Conservation (phyloP, 2,888 invertebrate genomes). For the Pandemis heparana region DNA sequence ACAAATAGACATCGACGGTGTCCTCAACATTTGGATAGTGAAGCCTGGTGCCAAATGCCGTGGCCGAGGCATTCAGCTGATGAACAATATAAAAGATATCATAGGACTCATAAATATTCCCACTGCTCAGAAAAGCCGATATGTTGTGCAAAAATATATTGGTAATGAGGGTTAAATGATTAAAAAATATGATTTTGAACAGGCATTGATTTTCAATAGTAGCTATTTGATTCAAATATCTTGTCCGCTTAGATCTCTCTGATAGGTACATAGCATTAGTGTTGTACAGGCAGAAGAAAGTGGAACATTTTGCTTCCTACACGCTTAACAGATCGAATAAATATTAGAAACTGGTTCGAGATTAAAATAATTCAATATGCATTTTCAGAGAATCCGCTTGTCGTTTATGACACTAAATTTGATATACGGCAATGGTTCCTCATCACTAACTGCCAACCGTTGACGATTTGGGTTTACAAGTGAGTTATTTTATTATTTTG, state of each 20-base stretch:
- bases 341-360: conserved; percentile 16
- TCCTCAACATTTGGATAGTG: conserved; percentile 96
- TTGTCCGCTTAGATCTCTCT: not conserved
- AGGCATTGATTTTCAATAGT: not conserved
- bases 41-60: conserved; percentile 98
- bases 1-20: conserved; percentile 93
- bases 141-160: conserved; percentile 98
- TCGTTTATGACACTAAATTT: conserved; percentile 96
- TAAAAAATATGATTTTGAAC: no score
- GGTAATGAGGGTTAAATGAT: conserved; percentile 83
- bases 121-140: conserved; percentile 89
- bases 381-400: conserved; percentile 92
- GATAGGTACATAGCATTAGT: not conserved
- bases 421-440: conserved; percentile 98
- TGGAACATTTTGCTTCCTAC: conserved; percentile 5
- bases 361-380: conserved; percentile 39
- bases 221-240: not conserved
- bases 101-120: conserved; percentile 89
- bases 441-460: conserved; percentile 95
- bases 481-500: conserved; percentile 61
- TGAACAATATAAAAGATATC: conserved; percentile 95
- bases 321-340: not conserved
- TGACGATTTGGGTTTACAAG: conserved; percentile 97
- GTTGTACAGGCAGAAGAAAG: conserved; percentile 11
- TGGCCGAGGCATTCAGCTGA: conserved; percentile 94